A percentile compares a stretch with the other conserved stretches of the same genome.
phyloP scores from a whole-genome alignment of 2,797 vertebrate species.

The Neosilurus hyrtlii region DNA sequence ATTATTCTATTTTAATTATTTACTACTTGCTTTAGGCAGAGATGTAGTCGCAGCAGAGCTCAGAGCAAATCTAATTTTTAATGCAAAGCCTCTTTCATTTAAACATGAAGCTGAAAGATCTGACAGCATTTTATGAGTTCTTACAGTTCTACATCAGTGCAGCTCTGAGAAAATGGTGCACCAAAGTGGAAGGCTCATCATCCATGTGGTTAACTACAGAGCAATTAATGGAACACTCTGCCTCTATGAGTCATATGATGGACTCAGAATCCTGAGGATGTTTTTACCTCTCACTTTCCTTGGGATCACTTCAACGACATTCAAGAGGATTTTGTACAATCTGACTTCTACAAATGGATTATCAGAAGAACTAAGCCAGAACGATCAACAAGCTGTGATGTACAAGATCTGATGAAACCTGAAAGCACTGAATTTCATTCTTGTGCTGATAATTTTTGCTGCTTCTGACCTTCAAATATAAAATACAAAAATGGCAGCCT shows the following conservation, averaged over 20 bases:
- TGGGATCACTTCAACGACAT: not conserved
- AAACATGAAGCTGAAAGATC: conserved; percentile 31
- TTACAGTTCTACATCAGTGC: conserved; percentile 5
- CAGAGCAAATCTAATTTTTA: conserved; percentile 29
- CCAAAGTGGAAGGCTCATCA: conserved; percentile 31
- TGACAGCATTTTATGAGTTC: conserved; percentile 18
- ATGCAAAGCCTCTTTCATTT: conserved; percentile 31
- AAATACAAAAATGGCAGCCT: conserved; percentile 17
- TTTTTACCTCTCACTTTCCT: not conserved
- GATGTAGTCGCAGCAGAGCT: conserved; percentile 34
- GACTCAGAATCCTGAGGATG: not conserved
- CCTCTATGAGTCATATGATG: not conserved
- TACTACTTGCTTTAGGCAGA: conserved; percentile 25
- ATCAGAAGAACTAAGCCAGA: too few relatives aligned
- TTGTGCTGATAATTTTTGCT: conserved; percentile 52
- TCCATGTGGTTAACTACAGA: conserved; percentile 53
- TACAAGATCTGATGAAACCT: not conserved
- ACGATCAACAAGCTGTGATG: not conserved
- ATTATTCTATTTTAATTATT: conserved; percentile 48
- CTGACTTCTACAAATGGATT: not conserved
- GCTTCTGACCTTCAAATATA: conserved; percentile 37
- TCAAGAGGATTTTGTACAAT: not conserved
- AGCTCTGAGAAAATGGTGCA: not conserved
- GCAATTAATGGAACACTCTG: conserved; percentile 48
- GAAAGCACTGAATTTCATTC: conserved; percentile 7